Evolutionary conservation across 2,797 vertebrate species (phyloP).

Genomic region (Mus minutoides): DNA sequence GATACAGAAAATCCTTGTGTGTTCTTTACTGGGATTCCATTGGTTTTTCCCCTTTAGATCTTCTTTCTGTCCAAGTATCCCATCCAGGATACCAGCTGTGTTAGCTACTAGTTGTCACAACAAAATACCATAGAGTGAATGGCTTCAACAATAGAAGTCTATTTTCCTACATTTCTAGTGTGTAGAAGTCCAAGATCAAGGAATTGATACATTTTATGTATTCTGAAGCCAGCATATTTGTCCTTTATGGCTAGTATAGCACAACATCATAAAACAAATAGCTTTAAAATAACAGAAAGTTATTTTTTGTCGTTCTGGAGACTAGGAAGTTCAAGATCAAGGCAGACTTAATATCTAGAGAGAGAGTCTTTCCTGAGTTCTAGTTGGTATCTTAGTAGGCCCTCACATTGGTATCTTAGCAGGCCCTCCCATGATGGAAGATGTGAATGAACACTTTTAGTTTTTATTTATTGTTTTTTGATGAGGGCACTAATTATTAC

Average conservation of each 20-base stretch:
- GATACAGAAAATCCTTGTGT: background rate
- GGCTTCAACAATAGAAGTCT: background rate
- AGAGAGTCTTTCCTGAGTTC: background rate
- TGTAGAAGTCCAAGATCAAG: background rate
- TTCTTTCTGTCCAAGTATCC: conserved; percentile 9
- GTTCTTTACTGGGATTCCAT: background rate
- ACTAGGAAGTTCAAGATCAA: background rate
- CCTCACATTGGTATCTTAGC: background rate
- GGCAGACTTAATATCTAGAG: background rate
- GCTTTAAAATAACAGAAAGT: background rate
- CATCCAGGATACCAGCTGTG: background rate
- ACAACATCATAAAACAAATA: background rate
- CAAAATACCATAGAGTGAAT: background rate
- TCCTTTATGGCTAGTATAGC: background rate
- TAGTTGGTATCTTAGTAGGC: background rate
- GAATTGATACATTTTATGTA: background rate
- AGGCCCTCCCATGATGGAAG: background rate
- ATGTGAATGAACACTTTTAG: background rate
- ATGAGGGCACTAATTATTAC: background rate
- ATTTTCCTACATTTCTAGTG: background rate
- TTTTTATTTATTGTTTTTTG: no score
- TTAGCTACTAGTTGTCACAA: background rate
- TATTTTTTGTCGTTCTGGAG: background rate
- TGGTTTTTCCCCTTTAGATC: background rate
- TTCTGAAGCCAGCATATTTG: background rate